Conservation (phyloP, 2,797 vertebrate species). For the Enteromius fasciolatus region DNA sequence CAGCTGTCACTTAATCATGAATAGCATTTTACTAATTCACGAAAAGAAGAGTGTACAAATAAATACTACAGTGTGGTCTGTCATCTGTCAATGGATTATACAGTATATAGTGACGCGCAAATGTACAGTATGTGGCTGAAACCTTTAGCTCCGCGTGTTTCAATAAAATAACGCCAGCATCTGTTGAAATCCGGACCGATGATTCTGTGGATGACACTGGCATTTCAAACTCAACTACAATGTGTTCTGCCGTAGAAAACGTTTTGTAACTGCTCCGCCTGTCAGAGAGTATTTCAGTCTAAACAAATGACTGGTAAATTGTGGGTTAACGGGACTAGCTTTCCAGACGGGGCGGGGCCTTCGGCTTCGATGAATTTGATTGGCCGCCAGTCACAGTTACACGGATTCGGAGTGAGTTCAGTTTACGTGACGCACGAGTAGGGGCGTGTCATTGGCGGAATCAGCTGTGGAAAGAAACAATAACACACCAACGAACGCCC, state of each 20-base stretch:
- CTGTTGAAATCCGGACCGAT: not conserved
- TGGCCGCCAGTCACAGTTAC: constrained; percentile 44
- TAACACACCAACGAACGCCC: constrained; percentile 65
- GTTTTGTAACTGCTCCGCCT: constrained; percentile 22
- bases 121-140: not conserved
- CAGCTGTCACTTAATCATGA: not conserved
- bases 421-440: constrained; percentile 68
- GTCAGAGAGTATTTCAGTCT: not conserved
- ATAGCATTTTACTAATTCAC: not conserved
- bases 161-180: not conserved
- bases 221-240: not conserved
- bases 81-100: not conserved
- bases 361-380: constrained; percentile 32
- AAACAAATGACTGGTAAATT: constrained; percentile 17
- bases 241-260: constrained; percentile 2
- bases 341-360: constrained; percentile 53
- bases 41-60: not conserved
- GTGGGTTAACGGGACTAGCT: constrained; percentile 53
- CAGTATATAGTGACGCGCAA: not conserved
- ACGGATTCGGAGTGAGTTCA: constrained; percentile 39
- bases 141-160: not conserved
- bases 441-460: constrained; percentile 73
- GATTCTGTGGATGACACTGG: not conserved
- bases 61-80: not conserved
- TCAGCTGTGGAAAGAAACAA: constrained; percentile 81